Evolutionary conservation across 2,113 vertebrate genomes (phyloP), one percentile per base, ranked within the genome.

Genomic region (Peromyscus leucopus): DNA sequence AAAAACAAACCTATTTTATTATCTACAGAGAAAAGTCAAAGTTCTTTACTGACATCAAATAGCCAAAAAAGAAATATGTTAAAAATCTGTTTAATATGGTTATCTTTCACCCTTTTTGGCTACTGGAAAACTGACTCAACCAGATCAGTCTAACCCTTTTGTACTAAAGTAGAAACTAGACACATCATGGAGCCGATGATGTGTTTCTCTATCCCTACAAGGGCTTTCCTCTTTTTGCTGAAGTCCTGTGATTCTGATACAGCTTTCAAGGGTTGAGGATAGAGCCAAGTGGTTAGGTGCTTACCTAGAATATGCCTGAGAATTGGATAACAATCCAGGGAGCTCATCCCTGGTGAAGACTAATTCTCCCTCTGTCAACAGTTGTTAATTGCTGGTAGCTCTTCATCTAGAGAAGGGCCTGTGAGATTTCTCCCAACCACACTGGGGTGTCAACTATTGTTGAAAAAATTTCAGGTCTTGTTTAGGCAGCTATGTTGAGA

Each of bases 1-100:
- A 9, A 7, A 42, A 59, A 16, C 85, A 71, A 90, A 88, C 7
- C 22, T 71, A 24, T 75, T 97, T 96, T 79, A 48, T 93, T 57
- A 82, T 2, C 39, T 83, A 13, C 36, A 26, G 5, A n/a, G 51
- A 85, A 86, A 75, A 75, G 63, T 91, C 19, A 93, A 24, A 87
- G 13, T 15, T 33, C 57, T 90, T 92, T 48, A 4, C 42, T 95
- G 69, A 8, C 71, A 55, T 95, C 22, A 76, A 90, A 11, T 33
- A 80, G 28, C 65, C 8, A 63, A 19, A 12, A 10, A 82, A 59
- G 39, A 59, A 55, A n/a, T 82, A 16, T 85, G 26, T 72, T 51
- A 82, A 2, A 36, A 39, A 93, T 84, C 46, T 71, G 80, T 46
- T 42, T 92, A 39, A 26, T 69, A 16, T 87, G 24, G 7, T 85